A percentile compares a stretch with the other conserved stretches of the same genome.
Evolutionary conservation across 2,888 invertebrate genomes (phyloP).

Genomic region (Hypselothyrea guttata): DNA sequence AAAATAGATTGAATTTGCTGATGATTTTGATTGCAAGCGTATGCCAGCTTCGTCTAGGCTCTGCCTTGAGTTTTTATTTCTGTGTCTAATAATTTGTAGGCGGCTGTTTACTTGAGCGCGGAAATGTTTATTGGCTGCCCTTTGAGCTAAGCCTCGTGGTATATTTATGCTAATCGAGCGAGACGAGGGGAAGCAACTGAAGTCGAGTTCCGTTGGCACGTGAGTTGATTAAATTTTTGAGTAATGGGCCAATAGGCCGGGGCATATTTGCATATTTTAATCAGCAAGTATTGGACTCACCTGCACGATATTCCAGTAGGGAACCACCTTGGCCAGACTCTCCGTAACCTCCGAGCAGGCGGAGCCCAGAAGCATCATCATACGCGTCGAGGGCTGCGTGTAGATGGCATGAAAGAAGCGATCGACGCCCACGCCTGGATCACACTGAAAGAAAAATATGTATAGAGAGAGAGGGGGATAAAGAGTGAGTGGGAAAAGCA

Average conservation of each 20-base stretch:
- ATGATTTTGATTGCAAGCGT: conserved; percentile 7
- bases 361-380: conserved; percentile 92
- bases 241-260: conserved; percentile 50
- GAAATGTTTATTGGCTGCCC: conserved; percentile 68
- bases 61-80: background rate
- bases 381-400: conserved; percentile 88
- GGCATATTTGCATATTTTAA: conserved; percentile 68
- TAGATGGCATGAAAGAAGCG: conserved; percentile 96
- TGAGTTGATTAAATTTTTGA: conserved; percentile 76
- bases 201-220: conserved; percentile 46
- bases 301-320: conserved; percentile 96
- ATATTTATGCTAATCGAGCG: conserved; percentile 69
- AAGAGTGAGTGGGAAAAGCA: background rate
- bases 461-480: background rate
- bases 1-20: too few relatives aligned
- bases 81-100: conserved; percentile 50
- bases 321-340: conserved; percentile 94
- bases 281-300: conserved; percentile 82
- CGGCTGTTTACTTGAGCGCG: conserved; percentile 54
- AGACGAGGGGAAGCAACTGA: conserved; percentile 26
- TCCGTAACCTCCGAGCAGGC: conserved; percentile 96
- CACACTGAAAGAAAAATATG: conserved; percentile 86
- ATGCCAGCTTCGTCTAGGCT: background rate
- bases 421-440: conserved; percentile 95
- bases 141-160: conserved; percentile 49